Evolutionary conservation across 1,140 invertebrate genomes (phyloP), one percentile per base, ranked within the genome.

Genomic region (Brachionus asplanchnoidis): DNA sequence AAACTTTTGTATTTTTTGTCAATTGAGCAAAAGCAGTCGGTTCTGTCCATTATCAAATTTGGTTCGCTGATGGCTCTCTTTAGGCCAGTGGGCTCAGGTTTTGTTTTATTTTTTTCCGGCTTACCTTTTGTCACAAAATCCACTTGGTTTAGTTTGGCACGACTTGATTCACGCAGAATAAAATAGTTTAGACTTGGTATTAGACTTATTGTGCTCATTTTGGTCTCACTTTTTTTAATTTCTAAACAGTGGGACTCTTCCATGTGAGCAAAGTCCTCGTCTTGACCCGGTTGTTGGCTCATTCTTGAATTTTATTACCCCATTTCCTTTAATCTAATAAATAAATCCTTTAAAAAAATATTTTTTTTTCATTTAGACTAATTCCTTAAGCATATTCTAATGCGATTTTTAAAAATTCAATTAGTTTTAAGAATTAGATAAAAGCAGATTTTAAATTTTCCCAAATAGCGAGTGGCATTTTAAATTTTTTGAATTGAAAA

Each of bases 101-200:
- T 42, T 23, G 17, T 75, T 17, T 20, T 42, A n/a, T 75, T 44
- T 17, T 4, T n/a, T 23, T 75, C 36, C 11, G 17, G n/a, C 9
- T 42, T 42, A 1, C 36, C 46, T 14, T 75, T 20, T 3, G 14
- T 11, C 2, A 20, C 23, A 75, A 7, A 17, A 7, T 42, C n/a
- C n/a, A 7, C 40, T n/a, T 75, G 11, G 14, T 12, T 68, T 14
- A 12, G 66, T 32, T 42, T 42, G 68, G 28, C 68, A 12, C 36
- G 28, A 73, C 36, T 20, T 4, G 17, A 40, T 17, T 40, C 8
- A 5, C 36, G 28, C 17, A 17, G 32, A 40, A 20, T 40, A 73
- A 73, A 73, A 73, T 73, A 73, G 17, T 73, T 73, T n/a, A 73
- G 32, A 73, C 68, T 73, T 17, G 68, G 68, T 73, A 73, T 73